Conservation (phyloP, 2,797 vertebrate species). For the Coregonus ussuriensis region DNA sequence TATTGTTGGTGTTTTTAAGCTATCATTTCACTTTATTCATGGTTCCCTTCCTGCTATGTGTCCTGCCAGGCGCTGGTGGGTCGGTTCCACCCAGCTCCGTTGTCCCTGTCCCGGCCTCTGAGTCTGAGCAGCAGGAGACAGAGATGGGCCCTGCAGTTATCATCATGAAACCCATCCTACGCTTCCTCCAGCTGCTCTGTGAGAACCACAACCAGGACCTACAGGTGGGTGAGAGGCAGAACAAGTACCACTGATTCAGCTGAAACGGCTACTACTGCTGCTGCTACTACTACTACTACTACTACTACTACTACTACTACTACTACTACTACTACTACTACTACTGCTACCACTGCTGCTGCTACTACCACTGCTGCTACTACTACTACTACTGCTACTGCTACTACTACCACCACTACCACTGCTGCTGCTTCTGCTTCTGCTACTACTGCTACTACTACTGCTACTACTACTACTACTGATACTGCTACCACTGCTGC, state of each 20-base stretch:
- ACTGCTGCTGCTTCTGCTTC: no score
- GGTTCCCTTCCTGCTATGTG: neutral
- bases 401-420: no score
- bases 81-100: conserved; percentile 46
- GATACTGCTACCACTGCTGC: accelerated
- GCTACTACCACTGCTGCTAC: accelerated
- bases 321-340: no score
- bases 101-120: conserved; percentile 18
- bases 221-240: conserved; percentile 73
- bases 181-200: conserved; percentile 94
- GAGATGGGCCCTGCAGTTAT: conserved; percentile 90
- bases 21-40: neutral
- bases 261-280: neutral
- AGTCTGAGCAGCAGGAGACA: conserved; percentile 69
- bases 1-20: neutral
- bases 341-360: no score
- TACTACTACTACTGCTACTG: accelerated
- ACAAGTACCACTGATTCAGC: neutral
- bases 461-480: no score
- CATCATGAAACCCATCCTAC: conserved; percentile 95
- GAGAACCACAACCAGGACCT: conserved; percentile 97
- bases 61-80: conserved; percentile 26
- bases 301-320: no score
- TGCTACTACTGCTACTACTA: no score
- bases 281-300: no score